Base-by-base conservation (phyloP, 2,113 vertebrate species). In the Nicator chloris region DNA sequence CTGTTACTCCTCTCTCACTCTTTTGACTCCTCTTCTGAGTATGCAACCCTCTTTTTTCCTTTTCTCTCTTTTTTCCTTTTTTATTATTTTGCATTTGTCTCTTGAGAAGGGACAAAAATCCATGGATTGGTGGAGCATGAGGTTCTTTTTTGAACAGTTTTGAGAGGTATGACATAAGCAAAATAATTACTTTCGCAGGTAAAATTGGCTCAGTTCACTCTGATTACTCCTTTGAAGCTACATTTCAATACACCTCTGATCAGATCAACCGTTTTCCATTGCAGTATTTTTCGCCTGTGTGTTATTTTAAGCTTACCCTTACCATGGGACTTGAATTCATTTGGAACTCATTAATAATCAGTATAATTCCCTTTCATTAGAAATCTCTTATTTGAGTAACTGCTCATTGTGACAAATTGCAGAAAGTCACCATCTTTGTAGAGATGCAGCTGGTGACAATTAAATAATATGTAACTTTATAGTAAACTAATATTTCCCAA, bases 301-400 rank as follows among this genome's bases (percentile, higher is more conserved):
- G 88, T 77, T 94, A 95, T 97, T 96, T 95, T 96, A 93, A 88
- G 95, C 86, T 70, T 94, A 49, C 68, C 83, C 90, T 95, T 78
- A 80, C 42, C 83, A 54, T 33, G 90, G 69, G 93, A 92, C 42
- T 72, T 93, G 93, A 96, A 95, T 96, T 94, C 64, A 76, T 92
- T 92, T 92, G 64, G 61, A 94, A 87, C 53, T 94, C 90, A 96
- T 95, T 95, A 80, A 95, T 92, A 92, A 89, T 97, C 92, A 90
- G 81, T 64, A 53, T 82, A 73, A 93, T 92, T 92, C 81, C 69
- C 79, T 91, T 92, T 84, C 75, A 88, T 93, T 95, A 97, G 71
- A 92, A 97, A 88, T 85, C 42, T 90, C 68, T 73, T 93, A 56
- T 5, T 93, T 82, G 80, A 68, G 33, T 39, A 86, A 92, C 72